Base-by-base conservation (phyloP, 2,113 vertebrate species). In the Ia io region DNA sequence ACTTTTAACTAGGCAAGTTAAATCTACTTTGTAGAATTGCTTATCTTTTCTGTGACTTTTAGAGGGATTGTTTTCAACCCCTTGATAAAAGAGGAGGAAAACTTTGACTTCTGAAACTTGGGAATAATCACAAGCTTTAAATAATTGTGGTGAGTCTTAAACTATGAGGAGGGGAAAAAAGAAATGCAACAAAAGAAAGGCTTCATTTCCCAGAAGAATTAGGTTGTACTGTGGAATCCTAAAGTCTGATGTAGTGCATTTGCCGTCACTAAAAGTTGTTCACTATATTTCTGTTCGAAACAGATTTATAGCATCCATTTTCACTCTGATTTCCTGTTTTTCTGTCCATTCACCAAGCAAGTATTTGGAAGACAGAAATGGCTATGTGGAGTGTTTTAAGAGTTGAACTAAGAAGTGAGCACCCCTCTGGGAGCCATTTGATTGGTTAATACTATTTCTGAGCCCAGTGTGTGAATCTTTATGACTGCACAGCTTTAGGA, bases 231-330 rank as follows among this genome's bases (percentile, higher is more conserved):
- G 12, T 51, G 56, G 69, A 92, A 95, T 51, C 73, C 80, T 88
- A 77, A 93, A 96, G 80, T 88, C 88, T 69, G 63, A 76, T 77
- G 32, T 51, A 82, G 80, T 85, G 17, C 53, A 87, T 67, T 92
- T 94, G 56, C 84, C 82, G 49, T 96, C 65, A 49, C 63, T 76
- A 51, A 93, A 91, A 79, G 70, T 80, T 91, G 59, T 97, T 97
- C 88, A 90, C 96, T 71, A 96, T 88, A 93, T 95, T 96, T 92
- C 71, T 95, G 28, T 74, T 83, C 74, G 82, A 77, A 82, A 93
- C 77, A 97, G 95, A 97, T 97, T 97, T 96, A 97, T 92, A 92
- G 56, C 69, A 76, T 93, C 88, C 71, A 96, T 96, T 97, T 96
- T 92, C 84, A 84, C 73, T 91, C 92, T 88, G 82, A 96, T 95